Conservation (phyloP, 2,113 vertebrate species). For the Merops nubicus region DNA sequence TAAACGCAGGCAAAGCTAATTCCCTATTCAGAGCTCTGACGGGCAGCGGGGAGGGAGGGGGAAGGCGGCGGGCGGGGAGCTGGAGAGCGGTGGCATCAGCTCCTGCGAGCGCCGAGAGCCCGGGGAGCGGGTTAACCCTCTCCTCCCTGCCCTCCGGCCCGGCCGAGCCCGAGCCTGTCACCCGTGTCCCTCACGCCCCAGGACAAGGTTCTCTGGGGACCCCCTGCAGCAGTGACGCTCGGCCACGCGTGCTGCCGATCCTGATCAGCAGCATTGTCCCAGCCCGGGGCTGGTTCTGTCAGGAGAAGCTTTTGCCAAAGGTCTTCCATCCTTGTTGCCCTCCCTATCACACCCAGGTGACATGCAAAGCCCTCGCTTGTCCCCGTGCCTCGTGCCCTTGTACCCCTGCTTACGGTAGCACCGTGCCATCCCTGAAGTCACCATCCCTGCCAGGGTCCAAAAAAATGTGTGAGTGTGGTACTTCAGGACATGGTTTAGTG, state of each 20-base stretch:
- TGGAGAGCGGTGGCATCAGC: conserved; percentile 50
- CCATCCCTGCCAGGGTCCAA: too few species aligned
- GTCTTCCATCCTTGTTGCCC: fast-evolving
- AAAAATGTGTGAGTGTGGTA: too few species aligned
- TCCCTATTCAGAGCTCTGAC: conserved; percentile 62
- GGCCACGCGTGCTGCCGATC: background rate
- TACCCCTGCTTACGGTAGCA: background rate
- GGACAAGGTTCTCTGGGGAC: background rate
- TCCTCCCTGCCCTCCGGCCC: background rate
- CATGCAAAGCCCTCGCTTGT: background rate
- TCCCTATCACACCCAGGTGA: fast-evolving
- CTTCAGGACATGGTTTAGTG: too few species aligned
- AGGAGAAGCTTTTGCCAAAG: background rate
- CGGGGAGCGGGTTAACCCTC: conserved; percentile 45
- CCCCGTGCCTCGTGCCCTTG: background rate
- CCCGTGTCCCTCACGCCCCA: fast-evolving
- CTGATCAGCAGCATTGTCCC: background rate
- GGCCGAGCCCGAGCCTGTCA: fast-evolving
- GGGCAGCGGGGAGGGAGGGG: conserved; percentile 31
- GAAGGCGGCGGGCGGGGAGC: conserved; percentile 22
- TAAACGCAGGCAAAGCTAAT: conserved; percentile 73
- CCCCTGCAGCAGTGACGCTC: background rate
- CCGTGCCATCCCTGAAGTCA: background rate
- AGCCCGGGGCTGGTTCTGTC: fast-evolving
- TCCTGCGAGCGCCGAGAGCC: background rate